Evolutionary conservation across 2,888 invertebrate genomes (phyloP), one percentile per base, ranked within the genome.

Genomic region (Brachyptera putata): DNA sequence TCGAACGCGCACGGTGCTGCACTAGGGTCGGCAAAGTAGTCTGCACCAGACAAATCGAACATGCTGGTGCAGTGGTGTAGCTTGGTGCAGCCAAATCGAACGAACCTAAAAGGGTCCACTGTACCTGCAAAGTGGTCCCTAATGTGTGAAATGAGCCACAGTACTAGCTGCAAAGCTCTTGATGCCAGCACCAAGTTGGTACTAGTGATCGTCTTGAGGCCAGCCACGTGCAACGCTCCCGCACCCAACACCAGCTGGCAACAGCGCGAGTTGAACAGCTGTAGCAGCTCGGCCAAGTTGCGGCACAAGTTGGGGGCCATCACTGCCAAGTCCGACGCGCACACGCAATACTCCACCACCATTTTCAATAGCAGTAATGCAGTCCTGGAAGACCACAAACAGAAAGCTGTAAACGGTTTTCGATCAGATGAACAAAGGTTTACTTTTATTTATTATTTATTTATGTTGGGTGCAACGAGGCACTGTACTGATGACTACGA

Each of bases 211-310:
- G 93, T 95, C 76, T 93, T 93, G 57, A 94, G 77, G 3, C 97
- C 97, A 36, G 95, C 95, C 65, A 94, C 87, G 70, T 93, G 90
- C 71, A 98, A 84, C 4, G 99, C 98, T 43, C 97, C 97, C 39
- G 97, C 98, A 43, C 97, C 98, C 58, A 99, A 80, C 58, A 99
- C 92, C 67, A 99, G 80, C 74, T 97, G 96, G 75, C 94, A 96
- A 68, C 89, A 89, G 61, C 89, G 82, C 3, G 91, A 91, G 76
- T 93, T 93, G 70, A 91, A 93, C 67, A 90, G 85, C 70, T 92
- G 84, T 65, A 95, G 77, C 57, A 97, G 77, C 74, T 96, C 96
- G n/a, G 92, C 83, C 68, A 95, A 84, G 72, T 93, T 85, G 63
- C 90, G 83, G 39, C 93, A 86, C 64, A 95, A 81, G 66, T 89